Base-by-base conservation (phyloP, 1,140 invertebrate genomes). In the Batillaria attramentaria region DNA sequence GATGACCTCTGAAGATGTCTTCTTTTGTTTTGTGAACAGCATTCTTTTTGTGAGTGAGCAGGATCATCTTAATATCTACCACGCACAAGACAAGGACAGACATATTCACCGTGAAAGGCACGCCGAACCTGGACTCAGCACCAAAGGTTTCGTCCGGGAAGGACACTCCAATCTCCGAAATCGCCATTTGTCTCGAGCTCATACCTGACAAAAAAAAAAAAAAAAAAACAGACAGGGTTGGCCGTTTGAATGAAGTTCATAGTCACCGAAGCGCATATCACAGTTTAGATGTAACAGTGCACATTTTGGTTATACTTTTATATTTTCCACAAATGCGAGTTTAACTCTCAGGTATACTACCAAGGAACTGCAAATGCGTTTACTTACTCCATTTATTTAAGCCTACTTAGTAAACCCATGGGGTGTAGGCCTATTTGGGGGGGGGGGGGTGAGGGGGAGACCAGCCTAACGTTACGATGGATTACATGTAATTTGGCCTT, bases 151-250 rank as follows among this genome's bases (percentile, higher is more conserved):
- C 79, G 68, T 88, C 87, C 1, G 86, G 85, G 70, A 84, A 87
- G 13, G 84, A 81, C 13, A 88, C 87, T 18, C 87, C 87, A 62
- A 88, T 88, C 76, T 88, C 87, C 28, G 86, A 87, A 42, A 87
- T 87, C 5, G 86, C 85, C 81, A 88, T 81, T 66, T 80, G 74
- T 42, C 54, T 57, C 20, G 86, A 86, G 72, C 80, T 87, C 77
- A 86, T 84, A 31, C 87, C 87, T 87, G 73, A 41, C 72, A 78
- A 72, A 50, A 75, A 77, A 5, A 41, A 69, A 42, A 37, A n/a
- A 60, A 28, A 73, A 43, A 35, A 28, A 68, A 62, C 18, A 65
- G n/a, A n/a, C n/a, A n/a, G n/a, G n/a, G n/a, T n/a, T n/a, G n/a
- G n/a, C n/a, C n/a, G n/a, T n/a, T n/a, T n/a, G n/a, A n/a, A n/a